Evolutionary conservation across 2,888 invertebrate genomes (phyloP), one percentile per base, ranked within the genome.

Genomic region (Crepidodera aurea): DNA sequence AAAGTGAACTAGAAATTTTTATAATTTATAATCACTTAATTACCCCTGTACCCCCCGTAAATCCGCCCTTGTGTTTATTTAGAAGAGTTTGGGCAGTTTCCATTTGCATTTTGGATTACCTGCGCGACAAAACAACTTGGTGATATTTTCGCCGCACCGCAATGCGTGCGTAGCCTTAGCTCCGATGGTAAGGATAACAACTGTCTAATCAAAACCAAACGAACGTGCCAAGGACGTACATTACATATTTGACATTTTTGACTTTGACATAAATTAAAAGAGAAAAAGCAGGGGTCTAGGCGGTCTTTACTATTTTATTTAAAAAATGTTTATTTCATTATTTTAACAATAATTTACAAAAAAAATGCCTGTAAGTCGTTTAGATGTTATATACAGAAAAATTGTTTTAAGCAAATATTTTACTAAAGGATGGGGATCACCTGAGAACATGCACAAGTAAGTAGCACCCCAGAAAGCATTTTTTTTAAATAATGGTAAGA

Each of bases 371-470:
- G 77, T 82, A 12, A 84, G 84, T 72, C 75, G 78, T 64, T 74
- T 94, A 73, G 94, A 94, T 79, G 88, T 90, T 64, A 84, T 93
- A 54, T 97, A 96, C 79, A 86, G 96, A 70, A 91, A 91, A 78
- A 86, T 97, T 77, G 85, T 97, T 59, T 83, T 96, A 60, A 92
- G 94, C 1, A 93, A 91, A 81, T 95, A 97, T 81, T 98, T 98
- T 78, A 93, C 92, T 1, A 94, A 94, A 84, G 97, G 97, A 74
- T 98, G 98, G 98, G 98, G 98, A 4, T 90, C 92, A 77, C 94
- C 97, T 18, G 93, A 95, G 74, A 92, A 93, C 80, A 84, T 98
- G 60, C 88, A 90, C 82, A 90, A 91, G 95, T 80, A 69, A 71
- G 61, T 48, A 8, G 27, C 13, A 8, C 16, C 10, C 7, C 7